Base-by-base conservation (phyloP, 2,797 vertebrate genomes). In the Lutjanus argentimaculatus region DNA sequence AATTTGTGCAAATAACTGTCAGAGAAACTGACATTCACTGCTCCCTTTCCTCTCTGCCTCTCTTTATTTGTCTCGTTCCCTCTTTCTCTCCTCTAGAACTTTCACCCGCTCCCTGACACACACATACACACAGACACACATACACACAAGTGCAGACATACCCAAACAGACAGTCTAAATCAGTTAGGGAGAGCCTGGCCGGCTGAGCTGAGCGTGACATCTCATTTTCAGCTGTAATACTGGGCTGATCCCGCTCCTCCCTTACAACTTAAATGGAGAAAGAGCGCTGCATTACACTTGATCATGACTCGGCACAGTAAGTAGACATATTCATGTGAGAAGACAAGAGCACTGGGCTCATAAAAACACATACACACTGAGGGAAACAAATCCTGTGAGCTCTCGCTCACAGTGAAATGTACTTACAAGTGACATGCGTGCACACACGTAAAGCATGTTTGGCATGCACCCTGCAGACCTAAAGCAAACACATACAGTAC, bases 1-100 rank as follows among this genome's bases (percentile, higher is more conserved):
- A 88, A 90, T 94, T 83, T 83, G 72, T 78, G 80, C 85, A 82
- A 86, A 89, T 91, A 91, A 88, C 85, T 92, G 92, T 92, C 91
- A 87, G 78, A 68, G 74, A 82, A 88, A 70, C 61, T 74, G 83
- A 88, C 85, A 82, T 48, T 48, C 69, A 61, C 57, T 7, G 36
- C 42, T 61, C 42, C 13, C 56, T 36, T 64, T 72, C 72, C 25
- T 65, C 40, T 52, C 43, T 43, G 45, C n/a, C 30, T 16, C 19
- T 21, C 15, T 40, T 14, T 3, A 14, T 51, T 42, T 43, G 6
- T 68, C 61, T 65, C 19, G 21, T 61, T 63, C 15, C 59, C 64
- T 56, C 53, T 69, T 57, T 67, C 63, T 70, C 21, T 77, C 79
- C 83, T 82, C 70, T 48, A 67, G 84, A 75, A 52, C 61, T 80